These are phyloP conservation scores for Drosophila heteroneura DNA, from an alignment of 2,888 invertebrate genomes.

Conservation along the genomic window DNA sequence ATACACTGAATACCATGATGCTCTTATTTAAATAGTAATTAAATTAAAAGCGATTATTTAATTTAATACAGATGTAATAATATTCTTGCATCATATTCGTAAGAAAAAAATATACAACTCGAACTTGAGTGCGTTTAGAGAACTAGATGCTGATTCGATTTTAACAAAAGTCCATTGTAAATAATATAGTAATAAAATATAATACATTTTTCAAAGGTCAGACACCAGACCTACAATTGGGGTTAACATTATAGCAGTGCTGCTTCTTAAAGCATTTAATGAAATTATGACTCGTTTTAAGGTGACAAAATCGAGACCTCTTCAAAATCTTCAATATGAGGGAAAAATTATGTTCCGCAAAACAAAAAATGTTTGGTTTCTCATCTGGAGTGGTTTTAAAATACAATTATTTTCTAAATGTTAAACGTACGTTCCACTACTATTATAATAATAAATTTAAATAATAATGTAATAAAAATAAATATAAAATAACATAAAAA, in stretches of 20 bases:
- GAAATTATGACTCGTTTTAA: background rate
- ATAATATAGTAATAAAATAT: background rate
- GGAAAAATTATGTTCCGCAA: background rate
- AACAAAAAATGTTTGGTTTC: background rate
- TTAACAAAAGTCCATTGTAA: background rate
- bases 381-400: background rate
- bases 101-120: background rate
- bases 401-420: background rate
- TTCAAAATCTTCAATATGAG: background rate
- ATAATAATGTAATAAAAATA: background rate
- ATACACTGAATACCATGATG: constrained; percentile 15
- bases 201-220: background rate
- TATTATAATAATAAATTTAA: background rate
- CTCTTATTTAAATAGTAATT: constrained; percentile 4
- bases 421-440: background rate
- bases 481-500: background rate
- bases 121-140: background rate
- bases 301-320: background rate
- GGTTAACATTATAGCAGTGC: background rate
- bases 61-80: background rate
- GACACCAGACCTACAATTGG: background rate
- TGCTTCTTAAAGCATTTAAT: background rate
- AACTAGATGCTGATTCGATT: background rate
- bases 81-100: background rate
- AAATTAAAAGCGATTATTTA: background rate